Conservation (phyloP, 2,888 invertebrate genomes). For the Andrena praecox region DNA sequence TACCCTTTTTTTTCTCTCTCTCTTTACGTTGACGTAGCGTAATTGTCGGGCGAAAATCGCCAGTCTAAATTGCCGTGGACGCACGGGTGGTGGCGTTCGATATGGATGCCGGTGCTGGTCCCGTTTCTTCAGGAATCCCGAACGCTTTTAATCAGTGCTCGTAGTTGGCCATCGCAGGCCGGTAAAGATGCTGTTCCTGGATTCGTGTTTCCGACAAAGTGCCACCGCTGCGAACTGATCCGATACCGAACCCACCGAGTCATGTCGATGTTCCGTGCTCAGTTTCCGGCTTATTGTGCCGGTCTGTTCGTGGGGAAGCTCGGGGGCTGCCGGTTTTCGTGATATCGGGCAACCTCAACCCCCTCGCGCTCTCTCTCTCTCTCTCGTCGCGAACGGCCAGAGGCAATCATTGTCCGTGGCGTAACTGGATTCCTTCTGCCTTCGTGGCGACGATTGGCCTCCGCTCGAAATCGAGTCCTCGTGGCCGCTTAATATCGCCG, state of each 20-base stretch:
- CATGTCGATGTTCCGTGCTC: slow-evolving; percentile 4
- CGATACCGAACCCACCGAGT: neutral
- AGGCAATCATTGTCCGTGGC: slow-evolving; percentile 66
- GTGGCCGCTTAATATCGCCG: slow-evolving; percentile 57
- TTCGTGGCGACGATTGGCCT: slow-evolving; percentile 62
- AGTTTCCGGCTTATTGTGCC: slow-evolving; percentile 41
- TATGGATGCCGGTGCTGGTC: neutral
- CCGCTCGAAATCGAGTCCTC: slow-evolving; percentile 62
- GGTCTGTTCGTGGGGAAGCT: slow-evolving; percentile 6
- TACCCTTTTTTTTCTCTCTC: neutral
- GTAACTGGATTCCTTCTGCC: slow-evolving; percentile 66
- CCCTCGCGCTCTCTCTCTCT: neutral
- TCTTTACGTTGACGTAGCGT: slow-evolving; percentile 3
- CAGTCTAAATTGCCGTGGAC: slow-evolving; percentile 1
- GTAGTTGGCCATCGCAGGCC: neutral
- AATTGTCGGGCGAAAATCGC: slow-evolving; percentile 24
- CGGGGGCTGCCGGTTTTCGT: slow-evolving; percentile 18
- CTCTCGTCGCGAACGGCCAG: slow-evolving; percentile 19
- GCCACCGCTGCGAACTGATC: slow-evolving; percentile 13
- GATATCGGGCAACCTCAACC: slow-evolving; percentile 36
- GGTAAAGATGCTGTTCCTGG: neutral
- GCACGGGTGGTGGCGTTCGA: neutral
- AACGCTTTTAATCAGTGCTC: neutral
- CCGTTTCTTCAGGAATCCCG: neutral
- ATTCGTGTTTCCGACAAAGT: neutral